phyloP scores from a whole-genome alignment of 2,797 vertebrate species.

The Spondyliosoma cantharus region DNA sequence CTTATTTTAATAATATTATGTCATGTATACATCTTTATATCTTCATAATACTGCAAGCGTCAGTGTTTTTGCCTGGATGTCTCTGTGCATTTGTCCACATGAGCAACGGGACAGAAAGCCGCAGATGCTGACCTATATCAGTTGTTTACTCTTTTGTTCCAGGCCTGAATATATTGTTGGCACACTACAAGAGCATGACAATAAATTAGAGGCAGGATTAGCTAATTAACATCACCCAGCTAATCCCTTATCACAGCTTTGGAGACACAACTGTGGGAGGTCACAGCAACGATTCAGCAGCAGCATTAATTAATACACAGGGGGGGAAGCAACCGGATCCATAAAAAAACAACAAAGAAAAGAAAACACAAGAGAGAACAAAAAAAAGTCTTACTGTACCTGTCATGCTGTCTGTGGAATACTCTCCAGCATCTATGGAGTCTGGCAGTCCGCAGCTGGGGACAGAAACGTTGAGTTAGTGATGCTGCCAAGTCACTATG shows the following conservation, averaged over 20 bases:
- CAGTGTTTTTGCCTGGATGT: background rate
- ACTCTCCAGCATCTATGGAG: constrained; percentile 76
- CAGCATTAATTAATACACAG: constrained; percentile 70
- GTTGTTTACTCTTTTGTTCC: constrained; percentile 21
- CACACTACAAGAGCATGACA: constrained; percentile 27
- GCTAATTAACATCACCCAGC: constrained; percentile 49
- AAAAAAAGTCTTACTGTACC: constrained; percentile 73
- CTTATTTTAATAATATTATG: background rate
- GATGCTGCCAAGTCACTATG: background rate
- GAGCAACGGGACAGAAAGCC: background rate
- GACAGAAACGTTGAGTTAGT: constrained; percentile 64
- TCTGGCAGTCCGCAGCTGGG: constrained; percentile 83
- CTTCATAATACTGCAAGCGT: background rate
- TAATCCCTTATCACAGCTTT: constrained; percentile 35
- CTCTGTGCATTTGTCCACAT: background rate
- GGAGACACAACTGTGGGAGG: constrained; percentile 48
- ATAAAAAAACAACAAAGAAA: too few species aligned
- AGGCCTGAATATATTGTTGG: constrained; percentile 12
- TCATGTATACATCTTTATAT: background rate
- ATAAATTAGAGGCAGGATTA: constrained; percentile 35
- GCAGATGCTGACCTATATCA: constrained; percentile 32
- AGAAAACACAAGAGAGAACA: constrained; percentile 14
- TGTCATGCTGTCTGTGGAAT: constrained; percentile 82
- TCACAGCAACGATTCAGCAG: constrained; percentile 45
- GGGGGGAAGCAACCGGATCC: constrained; percentile 20